Percentiles rank a stretch among this genome's conserved stretches.
Evolutionary conservation across 1,140 invertebrate species (phyloP).

Genomic region (Musca domestica): DNA sequence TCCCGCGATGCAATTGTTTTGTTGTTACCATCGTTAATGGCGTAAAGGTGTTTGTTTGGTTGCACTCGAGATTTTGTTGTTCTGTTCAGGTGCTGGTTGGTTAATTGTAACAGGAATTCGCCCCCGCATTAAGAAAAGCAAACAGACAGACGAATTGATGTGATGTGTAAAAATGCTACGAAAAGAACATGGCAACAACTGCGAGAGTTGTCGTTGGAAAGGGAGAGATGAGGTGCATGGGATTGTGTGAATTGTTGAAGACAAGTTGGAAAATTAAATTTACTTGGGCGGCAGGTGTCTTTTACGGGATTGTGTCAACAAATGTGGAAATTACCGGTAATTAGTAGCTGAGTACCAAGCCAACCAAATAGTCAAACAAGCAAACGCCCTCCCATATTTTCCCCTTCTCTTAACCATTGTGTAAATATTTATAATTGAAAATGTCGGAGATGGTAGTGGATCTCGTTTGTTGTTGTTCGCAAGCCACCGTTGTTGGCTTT

Average conservation of each 20-base stretch:
- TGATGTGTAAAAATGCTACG: too few species aligned
- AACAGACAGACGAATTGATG: not conserved
- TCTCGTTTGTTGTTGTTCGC: not conserved
- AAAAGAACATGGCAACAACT: too few species aligned
- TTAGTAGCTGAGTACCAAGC: constrained; percentile 3
- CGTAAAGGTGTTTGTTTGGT: constrained; percentile 8
- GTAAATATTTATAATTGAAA: constrained; percentile 21
- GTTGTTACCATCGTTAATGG: not conserved
- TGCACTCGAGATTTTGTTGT: not conserved
- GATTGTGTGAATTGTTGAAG: not conserved
- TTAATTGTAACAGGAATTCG: constrained; percentile 19
- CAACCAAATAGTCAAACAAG: too few species aligned
- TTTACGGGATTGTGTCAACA: constrained; percentile 20
- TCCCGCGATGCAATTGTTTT: not conserved
- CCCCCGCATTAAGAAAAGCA: constrained; percentile 10
- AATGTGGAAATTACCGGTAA: constrained; percentile 20
- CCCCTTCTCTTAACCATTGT: not conserved
- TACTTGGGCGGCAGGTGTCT: constrained; percentile 21
- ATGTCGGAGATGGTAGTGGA: not conserved
- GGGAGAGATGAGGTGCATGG: too few species aligned
- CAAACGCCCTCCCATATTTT: constrained; percentile 1
- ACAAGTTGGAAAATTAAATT: constrained; percentile 18
- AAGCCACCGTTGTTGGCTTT: not conserved
- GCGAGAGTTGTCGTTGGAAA: too few species aligned
- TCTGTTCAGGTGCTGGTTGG: constrained; percentile 12